Base-by-base conservation (phyloP, 2,888 invertebrate species). In the Thecocarcelia acutangulata region DNA sequence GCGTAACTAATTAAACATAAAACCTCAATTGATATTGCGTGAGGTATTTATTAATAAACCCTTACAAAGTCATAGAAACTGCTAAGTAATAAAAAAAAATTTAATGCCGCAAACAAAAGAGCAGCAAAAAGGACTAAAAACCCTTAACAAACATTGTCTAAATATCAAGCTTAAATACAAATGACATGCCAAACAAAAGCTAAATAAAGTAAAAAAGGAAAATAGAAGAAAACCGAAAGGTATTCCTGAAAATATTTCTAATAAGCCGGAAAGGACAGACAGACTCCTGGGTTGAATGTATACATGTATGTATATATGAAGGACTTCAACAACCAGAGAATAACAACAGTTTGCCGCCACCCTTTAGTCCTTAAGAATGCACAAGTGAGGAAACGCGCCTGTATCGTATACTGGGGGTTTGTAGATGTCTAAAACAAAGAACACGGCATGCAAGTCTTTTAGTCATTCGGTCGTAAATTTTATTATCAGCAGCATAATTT, bases 401-500 rank as follows among this genome's bases (percentile, higher is more conserved):
- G 28, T 58, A 17, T 28, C n/a, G 6, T 17, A 24, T 61, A 17
- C 13, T 48, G 56, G 58, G 58, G 37, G 58, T n/a, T n/a, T n/a
- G n/a, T 48, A 6, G 58, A 37, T 1, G 13, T 13, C 4, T 1
- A 50, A 48, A 17, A 13, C 17, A 63, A 42, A 70, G 9, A 6
- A 33, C 11, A 28, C 8, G 3, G 19, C 37, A 28, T 40, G 33
- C 24, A 50, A 52, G 28, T 15, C 54, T 13, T 24, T 40, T 1
- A 46, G 61, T 52, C 33, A 44, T 52, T 28, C 44, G 42, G 48
- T 70, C 69, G 78, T 84, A 84, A 84, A 85, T 84, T 77, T 84
- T 82, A 80, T 83, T 86, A 85, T 85, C 85, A 84, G 84, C 85
- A 85, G 86, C 86, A 87, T 87, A 86, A 87, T 85, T 86, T 86